Conservation (phyloP, 1,140 invertebrate genomes). For the Lepidotrigona ventralis region DNA sequence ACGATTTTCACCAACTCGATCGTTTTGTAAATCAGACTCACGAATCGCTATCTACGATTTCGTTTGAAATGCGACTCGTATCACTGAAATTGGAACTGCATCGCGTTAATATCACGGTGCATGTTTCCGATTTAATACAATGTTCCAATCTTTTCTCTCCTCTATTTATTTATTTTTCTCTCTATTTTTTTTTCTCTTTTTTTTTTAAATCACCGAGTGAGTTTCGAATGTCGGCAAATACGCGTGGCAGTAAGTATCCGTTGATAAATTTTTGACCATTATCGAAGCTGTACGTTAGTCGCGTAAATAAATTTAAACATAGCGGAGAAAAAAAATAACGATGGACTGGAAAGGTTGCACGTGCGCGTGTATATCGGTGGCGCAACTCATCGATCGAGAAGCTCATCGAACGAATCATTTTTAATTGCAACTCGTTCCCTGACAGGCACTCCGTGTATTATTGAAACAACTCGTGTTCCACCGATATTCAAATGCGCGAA, state of each 20-base stretch:
- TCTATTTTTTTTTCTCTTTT: too few species aligned
- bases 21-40: not conserved
- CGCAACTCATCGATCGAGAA: not conserved
- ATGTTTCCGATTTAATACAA: not conserved
- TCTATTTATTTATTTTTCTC: not conserved
- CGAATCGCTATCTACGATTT: not conserved
- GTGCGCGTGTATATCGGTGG: not conserved
- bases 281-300: not conserved
- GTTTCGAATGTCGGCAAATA: not conserved
- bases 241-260: not conserved
- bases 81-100: not conserved
- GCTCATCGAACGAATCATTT: not conserved
- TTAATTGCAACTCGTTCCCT: not conserved
- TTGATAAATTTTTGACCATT: not conserved
- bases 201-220: not conserved
- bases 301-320: slow-evolving; percentile 14
- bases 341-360: slow-evolving; percentile 28
- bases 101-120: not conserved
- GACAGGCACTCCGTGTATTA: not conserved
- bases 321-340: slow-evolving; percentile 23
- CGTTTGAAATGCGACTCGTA: not conserved
- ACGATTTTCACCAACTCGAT: too few species aligned
- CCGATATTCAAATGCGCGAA: not conserved
- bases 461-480: not conserved
- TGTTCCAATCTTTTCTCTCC: not conserved